Evolutionary conservation across 2,888 invertebrate genomes (phyloP), one percentile per base, ranked within the genome.

Genomic region (Pachydiplax longipennis): DNA sequence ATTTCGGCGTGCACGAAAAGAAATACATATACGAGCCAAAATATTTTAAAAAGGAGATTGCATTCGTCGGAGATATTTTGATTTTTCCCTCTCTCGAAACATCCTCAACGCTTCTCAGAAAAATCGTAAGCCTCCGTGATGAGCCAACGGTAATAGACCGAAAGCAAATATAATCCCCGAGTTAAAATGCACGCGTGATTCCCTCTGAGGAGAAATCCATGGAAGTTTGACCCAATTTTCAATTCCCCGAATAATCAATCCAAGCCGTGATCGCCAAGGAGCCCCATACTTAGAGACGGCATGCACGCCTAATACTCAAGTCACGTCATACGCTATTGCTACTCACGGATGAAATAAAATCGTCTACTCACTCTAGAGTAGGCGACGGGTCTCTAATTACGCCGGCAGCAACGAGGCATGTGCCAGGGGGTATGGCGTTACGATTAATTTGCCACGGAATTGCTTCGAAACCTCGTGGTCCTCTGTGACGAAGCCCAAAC

Each of bases 401-500:
- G 58, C 53, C 53, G 6, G 8, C 15, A 53, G 82, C 82, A 81
- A 81, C 22, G 6, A 35, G 83, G 83, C 83, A 83, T 58, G 83
- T 83, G 83, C 83, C 83, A 25, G 58, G 53, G 83, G 15, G 58
- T 83, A 58, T 58, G 58, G 58, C 83, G 83, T 83, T 58, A 48
- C 58, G 58, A 83, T 83, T 83, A 58, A 83, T 83, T 83, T 58
- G 83, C 58, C 58, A 31, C 31, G 58, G 58, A 83, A 83, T 58
- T 58, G 83, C 83, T 83, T 35, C 82, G 53, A 82, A 82, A 82
- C 82, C 82, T 82, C 58, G 58, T 58, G 58, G 53, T 35, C 83
- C 18, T 18, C 58, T 35, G 83, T 83, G 83, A 83, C 83, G 31
- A 58, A 58, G 58, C 83, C 53, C 58, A 83, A 83, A 83, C 58